These are phyloP conservation scores for human (Homo sapiens) DNA, from an alignment of 2,113 vertebrate genomes.

Conservation along the genomic window GRCh38 chr4:96629001-96629500, in stretches of 20 bases:
- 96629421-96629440: too few species aligned
- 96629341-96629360: too few species aligned
- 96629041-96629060: background rate
- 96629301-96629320: background rate
- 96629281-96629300: background rate
- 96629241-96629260: background rate
- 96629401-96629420: too few species aligned
- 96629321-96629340: too few species aligned
- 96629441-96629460: too few species aligned
- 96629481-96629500: too few species aligned
- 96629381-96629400: too few species aligned
- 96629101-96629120: background rate
- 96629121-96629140: background rate
- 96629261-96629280: background rate
- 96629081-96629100: background rate
- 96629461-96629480: too few species aligned
- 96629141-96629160: background rate
- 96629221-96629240: background rate
- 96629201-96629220: background rate
- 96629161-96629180: background rate
- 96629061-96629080: background rate
- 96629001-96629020: background rate
- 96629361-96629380: too few species aligned
- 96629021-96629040: background rate
- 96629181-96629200: background rate